Evolutionary conservation across 2,888 invertebrate species (phyloP).

Genomic region (Euplexia lucipara): DNA sequence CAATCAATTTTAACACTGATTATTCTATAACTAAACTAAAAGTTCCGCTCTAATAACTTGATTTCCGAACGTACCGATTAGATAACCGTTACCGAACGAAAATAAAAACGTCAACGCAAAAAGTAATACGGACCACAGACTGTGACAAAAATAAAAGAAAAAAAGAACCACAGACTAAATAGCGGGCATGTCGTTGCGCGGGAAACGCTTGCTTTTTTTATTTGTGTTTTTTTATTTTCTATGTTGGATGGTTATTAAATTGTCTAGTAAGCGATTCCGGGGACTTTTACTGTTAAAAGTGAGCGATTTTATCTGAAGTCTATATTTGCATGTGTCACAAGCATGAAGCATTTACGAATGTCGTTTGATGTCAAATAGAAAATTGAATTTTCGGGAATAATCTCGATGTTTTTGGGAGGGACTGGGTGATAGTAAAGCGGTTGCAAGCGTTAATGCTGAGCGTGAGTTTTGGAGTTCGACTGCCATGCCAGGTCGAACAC

Average conservation of each 20-base stretch:
- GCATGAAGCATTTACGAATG: neutral
- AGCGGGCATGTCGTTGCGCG: slow-evolving; percentile 57
- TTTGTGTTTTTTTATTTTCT: slow-evolving; percentile 33
- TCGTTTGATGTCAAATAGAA: neutral
- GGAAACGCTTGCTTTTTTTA: slow-evolving; percentile 45
- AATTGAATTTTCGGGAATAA: neutral
- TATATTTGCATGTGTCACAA: slow-evolving; percentile 11
- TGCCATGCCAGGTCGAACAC: too few species aligned
- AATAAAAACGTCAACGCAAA: slow-evolving; percentile 59
- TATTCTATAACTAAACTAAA: slow-evolving; percentile 25
- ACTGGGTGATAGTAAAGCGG: too few species aligned
- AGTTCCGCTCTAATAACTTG: slow-evolving; percentile 53
- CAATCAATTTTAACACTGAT: slow-evolving; percentile 21
- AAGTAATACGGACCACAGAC: slow-evolving; percentile 63
- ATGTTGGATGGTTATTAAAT: slow-evolving; percentile 62
- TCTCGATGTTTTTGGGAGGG: too few species aligned
- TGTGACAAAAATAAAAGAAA: slow-evolving; percentile 50
- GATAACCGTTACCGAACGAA: slow-evolving; percentile 70
- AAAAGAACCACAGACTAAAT: slow-evolving; percentile 65
- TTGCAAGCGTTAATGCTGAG: too few species aligned
- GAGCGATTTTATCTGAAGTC: slow-evolving; percentile 10
- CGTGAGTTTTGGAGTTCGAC: too few species aligned
- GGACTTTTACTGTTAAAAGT: slow-evolving; percentile 34
- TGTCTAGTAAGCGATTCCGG: slow-evolving; percentile 60
- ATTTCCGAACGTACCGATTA: slow-evolving; percentile 60